Percentiles rank a stretch among this genome's conserved stretches.
Conservation (phyloP, 2,888 invertebrate genomes). For the Criorhina ranunculi region DNA sequence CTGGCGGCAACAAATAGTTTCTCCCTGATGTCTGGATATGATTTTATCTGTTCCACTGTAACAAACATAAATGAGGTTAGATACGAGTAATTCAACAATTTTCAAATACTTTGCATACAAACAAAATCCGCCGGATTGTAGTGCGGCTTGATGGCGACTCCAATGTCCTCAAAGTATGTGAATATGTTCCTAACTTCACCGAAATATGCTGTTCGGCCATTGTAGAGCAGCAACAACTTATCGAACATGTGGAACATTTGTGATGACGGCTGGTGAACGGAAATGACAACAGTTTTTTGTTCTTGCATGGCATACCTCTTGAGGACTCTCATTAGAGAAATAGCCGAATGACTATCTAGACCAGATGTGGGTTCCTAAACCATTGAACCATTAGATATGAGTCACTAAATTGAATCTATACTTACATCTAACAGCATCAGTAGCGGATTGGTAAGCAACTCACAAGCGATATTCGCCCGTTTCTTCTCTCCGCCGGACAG, state of each 20-base stretch:
- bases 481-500: constrained; percentile 94
- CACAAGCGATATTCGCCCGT: constrained; percentile 92
- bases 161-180: constrained; percentile 89
- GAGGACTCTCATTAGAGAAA: constrained; percentile 89
- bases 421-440: constrained; percentile 92
- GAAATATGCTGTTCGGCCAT: constrained; percentile 91
- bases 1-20: constrained; percentile 88
- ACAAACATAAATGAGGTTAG: constrained; percentile 73
- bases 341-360: constrained; percentile 92
- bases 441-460: constrained; percentile 91
- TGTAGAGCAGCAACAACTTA: constrained; percentile 89
- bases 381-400: not conserved
- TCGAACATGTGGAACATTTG: constrained; percentile 94
- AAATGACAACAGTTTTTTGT: constrained; percentile 91
- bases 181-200: constrained; percentile 90
- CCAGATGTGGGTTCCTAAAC: constrained; percentile 93
- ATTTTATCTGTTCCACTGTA: constrained; percentile 91
- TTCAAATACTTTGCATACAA: constrained; percentile 85
- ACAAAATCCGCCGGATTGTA: constrained; percentile 95
- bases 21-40: constrained; percentile 88
- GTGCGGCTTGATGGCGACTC: constrained; percentile 89
- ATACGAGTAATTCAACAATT: not conserved
- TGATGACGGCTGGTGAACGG: constrained; percentile 93
- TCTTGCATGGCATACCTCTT: constrained; percentile 90
- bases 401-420: constrained; percentile 69